Percentiles rank a stretch among this genome's conserved stretches.
phyloP scores from a whole-genome alignment of 64 coral and sea anemone genomes.

The Actinia tenebrosa region DNA sequence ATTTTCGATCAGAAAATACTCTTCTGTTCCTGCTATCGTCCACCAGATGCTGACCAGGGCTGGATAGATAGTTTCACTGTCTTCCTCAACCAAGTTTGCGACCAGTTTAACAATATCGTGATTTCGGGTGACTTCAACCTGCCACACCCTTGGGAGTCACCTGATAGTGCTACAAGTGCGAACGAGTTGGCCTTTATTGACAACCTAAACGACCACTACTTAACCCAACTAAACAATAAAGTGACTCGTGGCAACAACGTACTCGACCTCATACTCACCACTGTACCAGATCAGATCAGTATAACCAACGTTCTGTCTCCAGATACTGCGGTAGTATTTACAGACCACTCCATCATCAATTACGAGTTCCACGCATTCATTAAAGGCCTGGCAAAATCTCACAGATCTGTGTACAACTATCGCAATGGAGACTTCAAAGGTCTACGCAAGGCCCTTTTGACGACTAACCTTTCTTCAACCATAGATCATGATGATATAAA shows the following conservation, averaged over 20 bases:
- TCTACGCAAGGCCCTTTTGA: too few species aligned
- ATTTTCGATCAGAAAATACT: constrained; percentile 36
- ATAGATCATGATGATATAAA: too few species aligned
- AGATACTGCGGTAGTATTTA: constrained; percentile 1
- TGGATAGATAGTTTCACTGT: constrained; percentile 38
- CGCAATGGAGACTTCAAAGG: too few species aligned
- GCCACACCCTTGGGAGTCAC: constrained; percentile 45
- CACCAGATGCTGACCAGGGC: constrained; percentile 16
- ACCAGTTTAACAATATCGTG: constrained; percentile 46
- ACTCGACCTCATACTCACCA: constrained; percentile 11
- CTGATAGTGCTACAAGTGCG: too few species aligned
- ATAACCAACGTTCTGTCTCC: constrained; percentile 3
- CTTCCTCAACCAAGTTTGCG: constrained; percentile 49
- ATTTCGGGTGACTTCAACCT: constrained; percentile 53
- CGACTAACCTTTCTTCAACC: too few species aligned
- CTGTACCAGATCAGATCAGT: constrained; percentile 6
- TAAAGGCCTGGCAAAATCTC: too few species aligned
- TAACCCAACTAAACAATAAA: not conserved
- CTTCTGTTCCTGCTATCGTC: constrained; percentile 53
- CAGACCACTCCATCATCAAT: too few species aligned
- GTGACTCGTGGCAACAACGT: constrained; percentile 9
- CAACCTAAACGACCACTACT: not conserved
- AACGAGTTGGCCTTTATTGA: not conserved
- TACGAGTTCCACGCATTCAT: too few species aligned
- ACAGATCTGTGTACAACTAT: too few species aligned